Evolutionary conservation across 2,797 vertebrate genomes (phyloP), one percentile per base, ranked within the genome.

Genomic region (Chromis chromis): DNA sequence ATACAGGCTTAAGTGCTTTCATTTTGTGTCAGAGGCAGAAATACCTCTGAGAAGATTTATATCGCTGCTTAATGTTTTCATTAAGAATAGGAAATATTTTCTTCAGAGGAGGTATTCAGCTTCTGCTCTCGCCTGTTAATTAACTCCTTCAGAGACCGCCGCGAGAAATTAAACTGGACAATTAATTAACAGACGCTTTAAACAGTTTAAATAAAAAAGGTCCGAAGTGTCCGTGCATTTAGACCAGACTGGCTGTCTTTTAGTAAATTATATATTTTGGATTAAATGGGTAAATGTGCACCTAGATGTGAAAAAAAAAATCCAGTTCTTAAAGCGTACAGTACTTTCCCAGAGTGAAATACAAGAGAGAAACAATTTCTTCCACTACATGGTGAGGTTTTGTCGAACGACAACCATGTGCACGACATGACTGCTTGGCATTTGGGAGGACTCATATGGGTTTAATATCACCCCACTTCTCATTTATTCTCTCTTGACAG

Each of bases 391-490:
- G 68, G 57, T 56, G 79, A 90, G 83, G 84, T 79, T 88, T 85
- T 65, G 67, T 59, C 27, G 14, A 88, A 88, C 14, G 62, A 86
- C 85, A 85, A 85, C 83, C 91, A 88, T 87, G 88, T 91, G 89
- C 79, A 66, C 84, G 77, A 84, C 91, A 84, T 86, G 84, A 88
- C 76, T 73, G 49, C 86, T 89, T 91, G 91, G 88, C 91, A 90
- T 84, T 90, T 65, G 61, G 62, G 69, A 64, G 82, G 85, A 84
- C 92, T 94, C 94, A 95, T 94, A 93, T 94, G 94, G 93, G 83
- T 95, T 94, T 89, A 91, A 94, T 93, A 94, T 93, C 85, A 73
- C 74, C 83, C 86, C 89, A 83, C 87, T 86, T 86, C 88, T 92
- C 86, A 88, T 91, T 93, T 93, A 93, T 92, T 89, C 88, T 84